These are phyloP conservation scores for Drosophila tanythrix DNA, from an alignment of 2,888 invertebrate genomes.

Conservation along the genomic window DNA sequence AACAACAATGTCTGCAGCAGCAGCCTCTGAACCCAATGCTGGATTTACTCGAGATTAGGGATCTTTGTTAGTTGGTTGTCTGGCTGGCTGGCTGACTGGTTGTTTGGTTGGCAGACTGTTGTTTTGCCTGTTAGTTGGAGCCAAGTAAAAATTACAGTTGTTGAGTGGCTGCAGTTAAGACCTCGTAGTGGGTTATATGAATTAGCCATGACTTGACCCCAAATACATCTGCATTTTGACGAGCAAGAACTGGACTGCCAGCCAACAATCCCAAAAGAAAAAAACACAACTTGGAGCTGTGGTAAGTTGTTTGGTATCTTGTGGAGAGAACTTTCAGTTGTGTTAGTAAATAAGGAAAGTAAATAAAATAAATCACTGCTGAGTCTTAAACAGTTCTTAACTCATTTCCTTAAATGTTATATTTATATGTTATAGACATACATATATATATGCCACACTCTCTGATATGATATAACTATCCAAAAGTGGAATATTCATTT, in stretches of 20 bases:
- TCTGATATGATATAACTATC: not conserved
- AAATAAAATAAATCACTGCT: not conserved
- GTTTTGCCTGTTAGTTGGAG: slow-evolving; percentile 52
- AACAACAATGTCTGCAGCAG: slow-evolving; percentile 30
- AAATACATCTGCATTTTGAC: slow-evolving; percentile 36
- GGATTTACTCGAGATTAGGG: slow-evolving; percentile 80
- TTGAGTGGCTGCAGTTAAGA: slow-evolving; percentile 52
- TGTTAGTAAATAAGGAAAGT: not conserved
- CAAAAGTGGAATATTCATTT: not conserved
- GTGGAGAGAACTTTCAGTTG: not conserved
- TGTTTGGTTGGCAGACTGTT: slow-evolving; percentile 35
- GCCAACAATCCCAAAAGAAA: not conserved
- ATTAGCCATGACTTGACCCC: slow-evolving; percentile 42
- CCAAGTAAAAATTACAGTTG: slow-evolving; percentile 76
- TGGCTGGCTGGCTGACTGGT: slow-evolving; percentile 37
- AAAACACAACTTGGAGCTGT: slow-evolving; percentile 11
- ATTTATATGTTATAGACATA: too few relatives aligned
- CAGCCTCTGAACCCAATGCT: slow-evolving; percentile 52
- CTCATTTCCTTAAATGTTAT: not conserved
- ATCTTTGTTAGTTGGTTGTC: slow-evolving; percentile 74
- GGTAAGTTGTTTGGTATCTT: not conserved
- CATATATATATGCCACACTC: not conserved
- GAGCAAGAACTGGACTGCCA: slow-evolving; percentile 27
- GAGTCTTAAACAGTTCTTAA: not conserved
- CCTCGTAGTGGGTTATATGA: slow-evolving; percentile 41